A percentile compares a stretch with the other conserved stretches of the same genome.
Evolutionary conservation across 2,888 invertebrate genomes (phyloP).

Genomic region (Agriotes lineatus): DNA sequence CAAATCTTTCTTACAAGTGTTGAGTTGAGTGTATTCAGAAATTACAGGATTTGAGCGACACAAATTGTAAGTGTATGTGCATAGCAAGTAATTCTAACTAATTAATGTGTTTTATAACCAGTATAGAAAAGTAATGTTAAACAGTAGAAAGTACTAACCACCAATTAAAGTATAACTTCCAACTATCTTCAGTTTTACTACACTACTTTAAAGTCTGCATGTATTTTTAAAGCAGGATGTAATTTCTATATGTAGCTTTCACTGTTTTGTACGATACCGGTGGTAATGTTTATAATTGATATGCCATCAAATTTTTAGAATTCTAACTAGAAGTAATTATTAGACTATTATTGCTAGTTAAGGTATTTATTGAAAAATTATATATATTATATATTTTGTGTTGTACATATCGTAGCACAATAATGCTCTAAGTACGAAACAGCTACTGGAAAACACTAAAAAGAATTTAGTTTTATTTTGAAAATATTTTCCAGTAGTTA

Average conservation of each 20-base stretch:
- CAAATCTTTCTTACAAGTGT: too few relatives aligned
- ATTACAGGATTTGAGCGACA: too few relatives aligned
- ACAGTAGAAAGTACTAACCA: too few relatives aligned
- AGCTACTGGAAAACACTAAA: conserved; percentile 37
- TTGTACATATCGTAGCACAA: conserved; percentile 59
- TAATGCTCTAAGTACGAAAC: conserved; percentile 44
- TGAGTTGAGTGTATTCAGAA: too few relatives aligned
- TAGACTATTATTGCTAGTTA: conserved; percentile 21
- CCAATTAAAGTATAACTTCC: too few relatives aligned
- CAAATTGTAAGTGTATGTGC: too few relatives aligned
- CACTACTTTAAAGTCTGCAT: neutral
- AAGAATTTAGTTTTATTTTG: conserved; percentile 26
- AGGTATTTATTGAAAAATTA: conserved; percentile 41
- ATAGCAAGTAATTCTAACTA: too few relatives aligned
- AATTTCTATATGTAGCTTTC: neutral
- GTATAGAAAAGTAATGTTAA: too few relatives aligned
- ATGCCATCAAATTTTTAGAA: conserved; percentile 3
- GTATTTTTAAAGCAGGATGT: neutral
- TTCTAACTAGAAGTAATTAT: conserved; percentile 25
- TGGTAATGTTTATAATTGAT: neutral
- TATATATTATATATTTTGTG: conserved; percentile 49
- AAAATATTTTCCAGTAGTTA: conserved; percentile 32
- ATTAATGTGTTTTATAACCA: too few relatives aligned
- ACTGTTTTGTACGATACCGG: neutral
- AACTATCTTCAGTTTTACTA: too few relatives aligned